These are phyloP conservation scores for Lepidothrix coronata DNA, from an alignment of 2,113 vertebrate genomes.

Conservation along the genomic window DNA sequence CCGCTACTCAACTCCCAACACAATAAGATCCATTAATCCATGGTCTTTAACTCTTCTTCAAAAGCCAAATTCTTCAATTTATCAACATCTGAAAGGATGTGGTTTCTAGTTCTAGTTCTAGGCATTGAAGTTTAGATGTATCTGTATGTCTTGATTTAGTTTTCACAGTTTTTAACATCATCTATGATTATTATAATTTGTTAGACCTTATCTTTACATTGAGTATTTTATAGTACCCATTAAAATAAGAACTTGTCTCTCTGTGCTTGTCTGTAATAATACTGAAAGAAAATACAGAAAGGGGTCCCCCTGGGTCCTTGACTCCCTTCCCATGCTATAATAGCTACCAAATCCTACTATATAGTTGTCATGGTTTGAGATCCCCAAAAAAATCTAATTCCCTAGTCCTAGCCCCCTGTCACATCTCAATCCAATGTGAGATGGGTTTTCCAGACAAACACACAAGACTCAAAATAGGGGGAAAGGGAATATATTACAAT, in stretches of 20 bases:
- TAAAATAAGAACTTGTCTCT: neutral
- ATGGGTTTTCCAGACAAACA: too few relatives aligned
- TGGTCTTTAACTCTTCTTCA: neutral
- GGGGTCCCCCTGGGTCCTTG: neutral
- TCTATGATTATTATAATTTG: neutral
- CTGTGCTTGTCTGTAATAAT: neutral
- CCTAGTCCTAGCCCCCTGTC: too few relatives aligned
- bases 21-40: neutral
- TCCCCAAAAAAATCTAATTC: too few relatives aligned
- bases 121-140: neutral
- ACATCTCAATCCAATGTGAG: too few relatives aligned
- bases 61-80: neutral
- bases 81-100: neutral
- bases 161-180: neutral
- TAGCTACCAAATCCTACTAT: neutral
- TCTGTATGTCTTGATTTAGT: neutral
- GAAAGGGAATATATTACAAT: too few relatives aligned
- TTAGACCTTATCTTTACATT: neutral
- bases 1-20: neutral
- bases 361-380: too few relatives aligned
- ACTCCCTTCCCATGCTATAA: neutral
- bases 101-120: neutral
- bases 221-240: neutral
- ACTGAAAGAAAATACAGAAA: neutral
- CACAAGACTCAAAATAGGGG: too few relatives aligned